A percentile compares a stretch with the other conserved stretches of the same genome.
phyloP scores from a whole-genome alignment of 2,888 invertebrate species.

The Ectropis crepuscularia region DNA sequence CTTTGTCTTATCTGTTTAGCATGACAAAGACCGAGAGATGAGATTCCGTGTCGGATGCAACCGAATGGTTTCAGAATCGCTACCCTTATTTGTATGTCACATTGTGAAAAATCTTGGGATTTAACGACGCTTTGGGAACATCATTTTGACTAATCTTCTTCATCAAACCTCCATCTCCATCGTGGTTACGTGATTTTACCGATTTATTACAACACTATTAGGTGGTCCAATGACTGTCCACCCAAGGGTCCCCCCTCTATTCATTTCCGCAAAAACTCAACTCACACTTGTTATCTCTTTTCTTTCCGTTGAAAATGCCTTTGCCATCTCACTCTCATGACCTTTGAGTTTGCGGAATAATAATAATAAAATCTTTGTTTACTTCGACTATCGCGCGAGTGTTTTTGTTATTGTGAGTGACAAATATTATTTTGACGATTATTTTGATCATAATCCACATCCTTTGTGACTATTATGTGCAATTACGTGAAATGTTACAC shows the following conservation, averaged over 20 bases:
- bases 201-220: slow-evolving; percentile 19
- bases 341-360: slow-evolving; percentile 80
- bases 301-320: slow-evolving; percentile 34
- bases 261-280: slow-evolving; percentile 49
- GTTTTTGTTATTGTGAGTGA: slow-evolving; percentile 77
- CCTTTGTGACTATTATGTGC: slow-evolving; percentile 28
- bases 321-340: slow-evolving; percentile 65
- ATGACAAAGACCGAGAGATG: too few species aligned
- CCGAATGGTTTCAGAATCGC: too few species aligned
- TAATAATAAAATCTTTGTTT: slow-evolving; percentile 82
- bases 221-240: slow-evolving; percentile 7
- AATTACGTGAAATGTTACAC: slow-evolving; percentile 24
- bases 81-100: too few species aligned
- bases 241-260: slow-evolving; percentile 32
- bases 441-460: slow-evolving; percentile 34
- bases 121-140: too few species aligned
- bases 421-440: slow-evolving; percentile 51
- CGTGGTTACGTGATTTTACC: slow-evolving; percentile 14
- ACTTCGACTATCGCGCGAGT: slow-evolving; percentile 70
- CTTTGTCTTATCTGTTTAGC: too few species aligned
- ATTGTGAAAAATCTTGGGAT: too few species aligned
- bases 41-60: too few species aligned
- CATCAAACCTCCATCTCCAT: too few species aligned
- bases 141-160: too few species aligned
- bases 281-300: slow-evolving; percentile 51